Conservation (phyloP, 2,797 vertebrate genomes). For the Bradypus variegatus region DNA sequence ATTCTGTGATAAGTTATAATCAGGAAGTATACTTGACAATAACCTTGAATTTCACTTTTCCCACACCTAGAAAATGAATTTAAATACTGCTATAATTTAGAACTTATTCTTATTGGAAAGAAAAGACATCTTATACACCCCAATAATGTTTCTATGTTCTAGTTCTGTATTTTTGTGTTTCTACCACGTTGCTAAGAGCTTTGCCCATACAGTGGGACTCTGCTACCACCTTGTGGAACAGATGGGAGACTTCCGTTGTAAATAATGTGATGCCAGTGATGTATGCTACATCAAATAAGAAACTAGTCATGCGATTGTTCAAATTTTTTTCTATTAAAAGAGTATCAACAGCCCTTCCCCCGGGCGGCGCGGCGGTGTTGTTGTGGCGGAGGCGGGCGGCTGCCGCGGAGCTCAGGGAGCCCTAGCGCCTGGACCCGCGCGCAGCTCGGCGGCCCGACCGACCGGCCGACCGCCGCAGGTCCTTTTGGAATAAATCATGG, state of each 20-base stretch:
- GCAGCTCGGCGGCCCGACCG: too few species aligned
- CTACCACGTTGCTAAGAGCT: background rate
- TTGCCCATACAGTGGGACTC: conserved; percentile 30
- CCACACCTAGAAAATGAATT: background rate
- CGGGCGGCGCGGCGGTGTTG: too few species aligned
- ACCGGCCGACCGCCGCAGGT: too few species aligned
- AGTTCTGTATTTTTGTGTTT: background rate
- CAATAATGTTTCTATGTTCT: background rate
- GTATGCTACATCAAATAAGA: background rate
- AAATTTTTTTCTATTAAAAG: background rate
- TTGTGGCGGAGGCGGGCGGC: too few species aligned
- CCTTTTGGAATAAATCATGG: too few species aligned
- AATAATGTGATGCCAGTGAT: background rate
- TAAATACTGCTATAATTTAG: background rate
- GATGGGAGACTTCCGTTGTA: background rate
- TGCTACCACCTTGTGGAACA: conserved; percentile 70
- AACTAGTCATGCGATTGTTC: background rate
- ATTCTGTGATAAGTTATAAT: background rate
- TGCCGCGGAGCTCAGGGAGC: too few species aligned
- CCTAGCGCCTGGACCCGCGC: too few species aligned
- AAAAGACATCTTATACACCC: background rate
- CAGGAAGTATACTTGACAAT: background rate
- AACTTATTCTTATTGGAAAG: background rate
- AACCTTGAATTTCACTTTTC: background rate
- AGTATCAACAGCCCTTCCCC: too few species aligned